Base-by-base conservation (phyloP, 2,888 invertebrate species). In the Drosophila siamana region DNA sequence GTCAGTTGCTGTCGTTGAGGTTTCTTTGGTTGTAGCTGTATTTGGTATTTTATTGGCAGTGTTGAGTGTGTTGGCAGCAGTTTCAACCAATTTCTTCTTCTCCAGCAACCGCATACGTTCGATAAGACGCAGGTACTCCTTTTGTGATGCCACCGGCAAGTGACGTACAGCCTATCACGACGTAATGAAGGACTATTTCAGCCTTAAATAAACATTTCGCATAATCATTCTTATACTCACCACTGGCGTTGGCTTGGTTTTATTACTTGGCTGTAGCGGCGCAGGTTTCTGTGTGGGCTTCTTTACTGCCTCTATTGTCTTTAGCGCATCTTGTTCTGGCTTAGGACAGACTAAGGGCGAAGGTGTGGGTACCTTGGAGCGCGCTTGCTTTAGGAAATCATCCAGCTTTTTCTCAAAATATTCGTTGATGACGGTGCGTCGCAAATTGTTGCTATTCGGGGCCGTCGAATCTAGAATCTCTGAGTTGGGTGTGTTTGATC, bases 51-150 rank as follows among this genome's bases (percentile, higher is more conserved):
- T 30, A 19, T 1, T 43, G 22, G 7, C 15, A 15, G 44, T 47
- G 5, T 38, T 38, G 1, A 47, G 13, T 22, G 19, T 3, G 28
- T 9, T 33, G 9, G 38, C 16, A 15, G 38, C 40, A 15, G 13
- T 43, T 47, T 56, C 26, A 28, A 30, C 15, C 15, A 19, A 8
- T 30, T 22, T 30, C 40, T 47, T 56, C n/a, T 51, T 60, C 69
- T 92, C 92, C 26, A 92, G 78, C 56, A 91, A 48, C 73, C 88
- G 86, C 92, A 92, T 92, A 4, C 92, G 92, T 68, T 90, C 89
- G 2, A 92, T 71, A 0, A 92, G 76, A 2, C 86, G 85, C 11
- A 91, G 80, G 65, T 92, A 92, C 76, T 92, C 92, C 47, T 88
- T 78, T 70, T 92, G 92, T 0, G 92, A 90, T 4, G 92, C 90